Conservation (phyloP, 2,797 vertebrate species). For the Microchirus variegatus region DNA sequence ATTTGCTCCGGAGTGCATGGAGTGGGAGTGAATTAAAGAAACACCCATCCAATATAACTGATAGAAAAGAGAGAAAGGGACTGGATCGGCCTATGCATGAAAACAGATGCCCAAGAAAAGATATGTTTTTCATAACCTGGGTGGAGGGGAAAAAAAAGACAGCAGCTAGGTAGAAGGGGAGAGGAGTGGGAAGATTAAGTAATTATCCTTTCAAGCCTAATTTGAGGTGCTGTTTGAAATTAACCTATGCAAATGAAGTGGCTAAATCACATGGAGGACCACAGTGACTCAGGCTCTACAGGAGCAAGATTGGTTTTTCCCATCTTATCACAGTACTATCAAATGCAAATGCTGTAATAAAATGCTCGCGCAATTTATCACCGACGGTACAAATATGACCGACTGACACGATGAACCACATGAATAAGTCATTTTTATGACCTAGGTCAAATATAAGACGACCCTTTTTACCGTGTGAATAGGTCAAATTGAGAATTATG, state of each 20-base stretch:
- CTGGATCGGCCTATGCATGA: constrained; percentile 67
- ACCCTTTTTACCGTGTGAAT: background rate
- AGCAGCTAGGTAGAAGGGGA: constrained; percentile 48
- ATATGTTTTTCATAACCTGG: constrained; percentile 86
- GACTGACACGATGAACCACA: background rate
- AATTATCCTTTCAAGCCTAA: constrained; percentile 97
- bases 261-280: constrained; percentile 83
- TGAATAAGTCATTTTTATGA: background rate
- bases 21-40: constrained; percentile 85
- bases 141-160: constrained; percentile 54
- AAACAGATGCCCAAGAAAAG: constrained; percentile 73
- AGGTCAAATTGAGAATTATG: background rate
- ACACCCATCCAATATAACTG: constrained; percentile 78
- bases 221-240: constrained; percentile 95
- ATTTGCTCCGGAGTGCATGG: constrained; percentile 75
- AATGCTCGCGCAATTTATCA: constrained; percentile 10
- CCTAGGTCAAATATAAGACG: background rate
- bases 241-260: constrained; percentile 94
- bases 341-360: constrained; percentile 27
- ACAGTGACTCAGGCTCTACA: constrained; percentile 68
- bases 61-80: constrained; percentile 16
- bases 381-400: background rate
- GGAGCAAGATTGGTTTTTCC: constrained; percentile 54
- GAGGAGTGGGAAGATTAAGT: constrained; percentile 87
- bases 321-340: constrained; percentile 48